Base-by-base conservation (phyloP, 1,140 invertebrate species). In the Radopholus similis region DNA sequence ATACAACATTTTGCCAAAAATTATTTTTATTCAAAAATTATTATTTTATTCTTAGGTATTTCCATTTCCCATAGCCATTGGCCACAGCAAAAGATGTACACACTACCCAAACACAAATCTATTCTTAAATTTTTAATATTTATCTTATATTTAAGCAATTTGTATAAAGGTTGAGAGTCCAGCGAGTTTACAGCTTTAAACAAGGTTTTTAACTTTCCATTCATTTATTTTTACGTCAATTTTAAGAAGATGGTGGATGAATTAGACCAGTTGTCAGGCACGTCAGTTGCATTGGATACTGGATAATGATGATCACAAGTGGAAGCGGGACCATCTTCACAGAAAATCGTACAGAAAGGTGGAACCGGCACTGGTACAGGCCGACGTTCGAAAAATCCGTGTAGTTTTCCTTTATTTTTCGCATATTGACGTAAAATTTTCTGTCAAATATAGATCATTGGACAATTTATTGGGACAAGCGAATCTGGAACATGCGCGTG, bases 381-480 rank as follows among this genome's bases (percentile, higher is more conserved):
- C 30, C 40, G 32, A 49, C 32, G 28, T 9, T 13, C 40, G 11
- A 40, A 32, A 6, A 62, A 62, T 62, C 28, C 59, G 59, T 62
- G n/a, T 32, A 23, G 32, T 49, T 21, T 47, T 60, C 15, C 1
- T 1, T 2, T 49, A 8, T 11, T 6, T 21, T 60, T 23, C 32
- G n/a, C 23, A 60, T 60, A n/a, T 8, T 28, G 26, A 21, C 55
- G 34, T 37, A 21, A 3, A 62, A 26, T 62, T 32, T 35, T 23
- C 47, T 51, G 23, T 1, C 9, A 32, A 58, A 34, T 59, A 21
- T 58, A 62, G 59, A 42, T 42, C 59, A 26, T 28, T 80, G 57
- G 80, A 80, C 55, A 70, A 66, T 13, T 37, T 80, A 11, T 44
- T 80, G 21, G 77, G 77, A 26, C 77, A 82, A 42, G 80, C 77